phyloP scores from a whole-genome alignment of 2,888 invertebrate genomes.

The Euclidia mi region DNA sequence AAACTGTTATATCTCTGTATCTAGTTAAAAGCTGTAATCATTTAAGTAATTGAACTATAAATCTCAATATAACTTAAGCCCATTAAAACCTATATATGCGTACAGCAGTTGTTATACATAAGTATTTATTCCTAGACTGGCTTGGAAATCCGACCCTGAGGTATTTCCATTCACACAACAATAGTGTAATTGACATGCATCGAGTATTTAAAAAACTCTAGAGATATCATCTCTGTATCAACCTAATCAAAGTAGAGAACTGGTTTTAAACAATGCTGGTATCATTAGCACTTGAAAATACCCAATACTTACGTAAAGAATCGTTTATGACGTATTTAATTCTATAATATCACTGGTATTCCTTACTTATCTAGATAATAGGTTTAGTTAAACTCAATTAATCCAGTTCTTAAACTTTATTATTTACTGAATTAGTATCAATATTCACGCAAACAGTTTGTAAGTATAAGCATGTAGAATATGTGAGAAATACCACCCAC shows the following conservation, averaged over 20 bases:
- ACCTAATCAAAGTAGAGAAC: constrained; percentile 31
- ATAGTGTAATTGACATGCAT: constrained; percentile 42
- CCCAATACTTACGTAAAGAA: constrained; percentile 10
- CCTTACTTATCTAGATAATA: too few species aligned
- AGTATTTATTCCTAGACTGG: constrained; percentile 23
- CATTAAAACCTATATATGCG: not conserved
- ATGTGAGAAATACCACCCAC: too few species aligned
- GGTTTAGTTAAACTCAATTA: too few species aligned
- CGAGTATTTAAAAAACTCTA: constrained; percentile 34
- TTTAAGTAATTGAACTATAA: too few species aligned
- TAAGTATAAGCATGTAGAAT: too few species aligned
- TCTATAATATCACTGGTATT: not conserved
- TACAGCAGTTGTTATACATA: constrained; percentile 5
- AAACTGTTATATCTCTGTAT: too few species aligned
- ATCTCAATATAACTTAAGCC: not conserved
- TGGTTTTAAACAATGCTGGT: constrained; percentile 27
- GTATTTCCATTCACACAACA: constrained; percentile 49
- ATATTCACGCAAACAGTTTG: too few species aligned
- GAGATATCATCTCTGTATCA: constrained; percentile 30
- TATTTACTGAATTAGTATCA: too few species aligned
- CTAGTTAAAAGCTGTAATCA: too few species aligned
- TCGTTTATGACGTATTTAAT: not conserved
- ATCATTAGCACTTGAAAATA: constrained; percentile 11
- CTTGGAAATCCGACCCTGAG: constrained; percentile 36
- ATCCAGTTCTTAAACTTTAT: too few species aligned